Percentiles rank a stretch among this genome's conserved stretches.
phyloP scores from a whole-genome alignment of 2,113 vertebrate species.

The Limnothrissa miodon region DNA sequence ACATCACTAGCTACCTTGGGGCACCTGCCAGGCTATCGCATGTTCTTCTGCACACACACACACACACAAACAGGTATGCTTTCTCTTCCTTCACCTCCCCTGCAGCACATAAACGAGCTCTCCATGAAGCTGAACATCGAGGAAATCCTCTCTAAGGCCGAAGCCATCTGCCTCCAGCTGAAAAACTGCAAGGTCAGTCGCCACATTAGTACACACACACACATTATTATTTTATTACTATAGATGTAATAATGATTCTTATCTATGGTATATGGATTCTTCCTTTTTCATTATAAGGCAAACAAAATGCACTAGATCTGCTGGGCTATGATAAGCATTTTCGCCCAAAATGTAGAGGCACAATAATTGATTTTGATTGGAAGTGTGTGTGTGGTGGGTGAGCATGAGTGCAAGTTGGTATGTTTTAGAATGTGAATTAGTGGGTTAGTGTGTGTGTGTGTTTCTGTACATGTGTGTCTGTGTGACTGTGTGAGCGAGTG shows the following conservation, averaged over 20 bases:
- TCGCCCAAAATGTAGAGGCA: not conserved
- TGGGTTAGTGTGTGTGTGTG: not conserved
- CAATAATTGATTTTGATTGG: not conserved
- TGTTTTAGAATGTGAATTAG: not conserved
- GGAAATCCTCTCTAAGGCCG: conserved; percentile 78
- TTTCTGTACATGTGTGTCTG: too few species aligned
- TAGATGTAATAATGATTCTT: not conserved
- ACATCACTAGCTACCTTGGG: not conserved
- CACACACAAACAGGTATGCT: not conserved
- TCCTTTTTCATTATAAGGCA: not conserved
- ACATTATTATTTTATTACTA: not conserved
- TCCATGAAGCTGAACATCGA: conserved; percentile 86
- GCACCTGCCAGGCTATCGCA: not conserved
- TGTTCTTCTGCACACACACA: not conserved
- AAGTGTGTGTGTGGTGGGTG: not conserved
- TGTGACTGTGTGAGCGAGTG: not conserved
- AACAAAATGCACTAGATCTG: not conserved
- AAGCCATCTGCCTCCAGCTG: conserved; percentile 84
- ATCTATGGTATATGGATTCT: not conserved
- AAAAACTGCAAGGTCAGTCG: conserved; percentile 76
- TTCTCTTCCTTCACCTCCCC: conserved; percentile 39
- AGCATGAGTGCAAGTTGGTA: not conserved
- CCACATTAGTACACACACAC: not conserved
- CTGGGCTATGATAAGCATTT: not conserved
- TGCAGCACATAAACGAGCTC: conserved; percentile 84